Evolutionary conservation across 2,888 invertebrate genomes (phyloP), one percentile per base, ranked within the genome.

Genomic region (Oeneis ivallda): DNA sequence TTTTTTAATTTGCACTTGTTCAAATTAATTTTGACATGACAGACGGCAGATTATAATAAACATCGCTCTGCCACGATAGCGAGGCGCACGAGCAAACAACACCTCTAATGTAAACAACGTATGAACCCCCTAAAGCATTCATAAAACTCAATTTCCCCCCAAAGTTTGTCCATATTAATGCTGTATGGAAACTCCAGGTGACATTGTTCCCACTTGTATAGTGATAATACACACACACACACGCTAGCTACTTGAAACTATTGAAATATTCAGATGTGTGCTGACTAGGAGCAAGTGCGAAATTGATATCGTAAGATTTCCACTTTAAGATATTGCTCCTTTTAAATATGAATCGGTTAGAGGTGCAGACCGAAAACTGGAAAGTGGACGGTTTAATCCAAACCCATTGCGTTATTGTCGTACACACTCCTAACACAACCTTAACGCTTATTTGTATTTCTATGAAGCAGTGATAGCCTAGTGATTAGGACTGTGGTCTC

Each of bases 131-230:
- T 3, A 15, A n/a, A 6, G 32, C 78, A 80, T 81, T 82, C 80
- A 82, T 83, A 84, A 67, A 61, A 83, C 83, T 81, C 76, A 83
- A 83, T 82, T 80, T 79, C 75, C 76, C 76, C 65, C 63, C 54
- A 71, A 83, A 85, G 81, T 86, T 85, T 70, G 77, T 76, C 79
- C 79, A 79, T 82, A 84, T 82, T 83, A 83, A 79, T 78, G 80
- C 81, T 75, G 71, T 75, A 82, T 81, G 85, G 84, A 74, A 82
- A 84, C 84, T 84, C 82, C 88, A 90, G 89, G 89, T 90, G 90
- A 84, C 83, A 83, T 72, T 74, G 74, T 87, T 90, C 89, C 82
- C 90, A 85, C 81, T 77, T 17, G 39, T 54, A 17, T 17, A 19
- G 39, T 39, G 17, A 39, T 19, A 41, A 8, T 17, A 54, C 10